Evolutionary conservation across 2,888 invertebrate genomes (phyloP), one percentile per base, ranked within the genome.

Genomic region (Calliscelio sp.): DNA sequence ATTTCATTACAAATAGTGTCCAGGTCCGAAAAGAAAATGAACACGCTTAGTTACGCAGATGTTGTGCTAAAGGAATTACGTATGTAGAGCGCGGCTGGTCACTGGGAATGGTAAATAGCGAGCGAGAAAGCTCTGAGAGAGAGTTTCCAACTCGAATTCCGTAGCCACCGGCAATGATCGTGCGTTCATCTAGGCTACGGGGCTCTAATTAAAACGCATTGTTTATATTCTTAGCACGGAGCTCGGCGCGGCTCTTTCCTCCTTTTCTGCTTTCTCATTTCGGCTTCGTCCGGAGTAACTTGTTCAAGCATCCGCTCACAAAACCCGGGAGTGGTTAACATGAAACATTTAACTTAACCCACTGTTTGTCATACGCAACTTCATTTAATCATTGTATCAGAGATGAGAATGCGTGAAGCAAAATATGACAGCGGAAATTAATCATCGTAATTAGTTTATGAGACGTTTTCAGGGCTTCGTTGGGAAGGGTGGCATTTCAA

Each of bases 191-290:
- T 87, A 86, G 87, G 85, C 87, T 86, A 87, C 53, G 88, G 86
- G 86, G 84, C 87, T 90, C 91, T 92, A 92, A 92, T 92, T 92
- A 92, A 92, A 92, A 91, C 91, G 89, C 92, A 91, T 91, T 92
- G 92, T 92, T 92, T 92, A 91, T 92, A 92, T 92, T 92, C 92
- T 89, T 88, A 84, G 89, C 92, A 92, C 89, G 89, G 87, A 88
- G 75, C 41, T n/a, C 24, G 32, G 11, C 85, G 24, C 25, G 65
- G 55, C 65, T 57, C 75, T 55, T 38, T 55, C 35, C 66, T 65
- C 75, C 35, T 35, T 35, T 35, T 79, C 20, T 57, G 61, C 46
- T 55, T 55, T 53, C 73, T 73, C 80, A 66, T 70, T 75, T 63
- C 44, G 44, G 51, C 11, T 35, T 49, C 51, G 38, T 80, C 55